These are phyloP conservation scores for Bombyx mandarina DNA, from an alignment of 1,140 invertebrate species.

Conservation along the genomic window DNA sequence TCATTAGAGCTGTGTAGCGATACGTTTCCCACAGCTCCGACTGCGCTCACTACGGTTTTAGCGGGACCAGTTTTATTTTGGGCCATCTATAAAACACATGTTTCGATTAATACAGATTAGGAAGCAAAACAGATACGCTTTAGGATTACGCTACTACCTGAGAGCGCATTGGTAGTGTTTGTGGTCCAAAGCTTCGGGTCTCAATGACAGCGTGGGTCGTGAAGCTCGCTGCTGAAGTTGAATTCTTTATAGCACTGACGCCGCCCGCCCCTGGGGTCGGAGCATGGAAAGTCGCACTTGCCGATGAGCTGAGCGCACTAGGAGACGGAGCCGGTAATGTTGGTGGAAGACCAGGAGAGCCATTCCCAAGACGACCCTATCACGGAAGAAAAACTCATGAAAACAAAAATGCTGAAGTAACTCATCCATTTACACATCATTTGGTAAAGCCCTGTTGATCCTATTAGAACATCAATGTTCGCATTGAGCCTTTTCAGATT, in stretches of 20 bases:
- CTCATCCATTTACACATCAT: no score
- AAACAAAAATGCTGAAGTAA: no score
- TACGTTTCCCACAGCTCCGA: conserved; percentile 76
- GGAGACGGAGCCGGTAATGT: conserved; percentile 77
- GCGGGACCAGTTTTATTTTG: conserved; percentile 66
- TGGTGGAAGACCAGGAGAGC: conserved; percentile 73
- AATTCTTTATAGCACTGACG: conserved; percentile 70
- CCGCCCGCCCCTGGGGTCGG: conserved; percentile 67
- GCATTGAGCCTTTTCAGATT: neutral
- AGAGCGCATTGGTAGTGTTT: conserved; percentile 67
- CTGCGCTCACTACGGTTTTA: conserved; percentile 58
- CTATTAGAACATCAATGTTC: neutral
- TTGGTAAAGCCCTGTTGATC: no score
- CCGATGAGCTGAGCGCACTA: conserved; percentile 64
- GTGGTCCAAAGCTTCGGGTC: conserved; percentile 68
- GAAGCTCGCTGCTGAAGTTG: conserved; percentile 72
- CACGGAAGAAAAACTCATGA: neutral
- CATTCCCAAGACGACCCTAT: conserved; percentile 52
- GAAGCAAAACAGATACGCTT: no score
- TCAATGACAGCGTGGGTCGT: conserved; percentile 70
- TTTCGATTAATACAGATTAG: no score
- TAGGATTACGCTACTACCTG: conserved; percentile 36
- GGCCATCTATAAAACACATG: conserved; percentile 36
- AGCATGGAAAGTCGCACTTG: conserved; percentile 60
- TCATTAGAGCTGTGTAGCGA: conserved; percentile 92